Evolutionary conservation across 2,113 vertebrate species (phyloP).

Genomic region (Haliaeetus leucogaster): DNA sequence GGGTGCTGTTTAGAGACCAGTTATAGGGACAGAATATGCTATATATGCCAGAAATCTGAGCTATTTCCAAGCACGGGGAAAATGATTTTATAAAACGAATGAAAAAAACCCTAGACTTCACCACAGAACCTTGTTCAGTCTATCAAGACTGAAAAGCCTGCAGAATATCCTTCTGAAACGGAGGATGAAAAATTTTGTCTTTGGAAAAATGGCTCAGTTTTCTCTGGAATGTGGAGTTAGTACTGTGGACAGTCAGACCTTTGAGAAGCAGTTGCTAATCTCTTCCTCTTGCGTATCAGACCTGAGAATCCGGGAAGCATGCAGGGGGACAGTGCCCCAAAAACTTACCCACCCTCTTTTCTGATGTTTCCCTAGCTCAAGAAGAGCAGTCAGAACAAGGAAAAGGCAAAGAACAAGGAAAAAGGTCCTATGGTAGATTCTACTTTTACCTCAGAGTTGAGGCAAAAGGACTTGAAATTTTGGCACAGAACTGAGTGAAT

Average conservation of each 20-base stretch:
- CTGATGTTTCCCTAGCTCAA: neutral
- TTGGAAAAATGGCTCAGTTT: neutral
- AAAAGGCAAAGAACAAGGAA: neutral
- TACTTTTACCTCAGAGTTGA: neutral
- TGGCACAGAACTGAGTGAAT: neutral
- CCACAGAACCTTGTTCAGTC: neutral
- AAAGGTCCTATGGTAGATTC: neutral
- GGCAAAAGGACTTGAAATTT: neutral
- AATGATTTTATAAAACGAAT: neutral
- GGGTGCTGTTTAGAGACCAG: neutral
- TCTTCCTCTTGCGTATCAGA: neutral
- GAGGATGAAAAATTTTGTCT: neutral
- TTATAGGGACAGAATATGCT: neutral
- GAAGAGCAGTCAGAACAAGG: neutral
- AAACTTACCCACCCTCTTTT: neutral
- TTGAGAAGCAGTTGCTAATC: neutral
- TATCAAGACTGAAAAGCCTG: neutral
- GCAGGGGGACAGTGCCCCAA: neutral
- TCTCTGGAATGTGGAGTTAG: neutral
- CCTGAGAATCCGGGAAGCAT: neutral
- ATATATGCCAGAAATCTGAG: neutral
- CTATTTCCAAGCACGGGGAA: neutral
- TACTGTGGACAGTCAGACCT: neutral
- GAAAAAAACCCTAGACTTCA: rapidly evolving
- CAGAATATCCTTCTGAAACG: neutral